Conservation (phyloP, 2,113 vertebrate species). For the Coptodon rendalli region DNA sequence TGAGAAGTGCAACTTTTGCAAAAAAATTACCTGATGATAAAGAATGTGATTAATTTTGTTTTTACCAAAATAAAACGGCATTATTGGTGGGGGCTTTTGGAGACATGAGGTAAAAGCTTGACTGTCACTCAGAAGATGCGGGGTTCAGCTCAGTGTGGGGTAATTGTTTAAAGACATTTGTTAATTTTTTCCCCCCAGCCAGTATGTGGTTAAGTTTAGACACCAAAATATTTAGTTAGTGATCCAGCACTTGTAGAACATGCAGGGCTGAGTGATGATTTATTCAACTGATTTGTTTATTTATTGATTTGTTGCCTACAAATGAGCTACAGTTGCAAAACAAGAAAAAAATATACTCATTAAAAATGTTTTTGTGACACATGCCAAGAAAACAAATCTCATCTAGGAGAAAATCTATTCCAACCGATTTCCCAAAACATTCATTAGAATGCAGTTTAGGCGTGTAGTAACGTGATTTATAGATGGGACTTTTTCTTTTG, state of each 20-base stretch:
- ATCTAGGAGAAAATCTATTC: background rate
- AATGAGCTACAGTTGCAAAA: background rate
- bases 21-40: background rate
- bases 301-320: background rate
- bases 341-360: background rate
- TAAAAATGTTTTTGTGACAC: background rate
- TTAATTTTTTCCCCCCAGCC: background rate
- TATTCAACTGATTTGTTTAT: background rate
- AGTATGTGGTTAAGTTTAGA: background rate
- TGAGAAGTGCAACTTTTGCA: background rate
- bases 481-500: background rate
- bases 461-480: background rate
- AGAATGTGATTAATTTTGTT: background rate
- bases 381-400: background rate
- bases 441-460: background rate
- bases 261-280: background rate
- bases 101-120: background rate
- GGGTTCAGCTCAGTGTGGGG: background rate
- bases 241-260: background rate
- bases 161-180: background rate
- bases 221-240: background rate
- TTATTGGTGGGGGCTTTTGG: background rate
- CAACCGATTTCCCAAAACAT: background rate
- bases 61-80: background rate
- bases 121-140: background rate